These are phyloP conservation scores for Drusus annulatus DNA, from an alignment of 1,140 invertebrate genomes.

Conservation along the genomic window DNA sequence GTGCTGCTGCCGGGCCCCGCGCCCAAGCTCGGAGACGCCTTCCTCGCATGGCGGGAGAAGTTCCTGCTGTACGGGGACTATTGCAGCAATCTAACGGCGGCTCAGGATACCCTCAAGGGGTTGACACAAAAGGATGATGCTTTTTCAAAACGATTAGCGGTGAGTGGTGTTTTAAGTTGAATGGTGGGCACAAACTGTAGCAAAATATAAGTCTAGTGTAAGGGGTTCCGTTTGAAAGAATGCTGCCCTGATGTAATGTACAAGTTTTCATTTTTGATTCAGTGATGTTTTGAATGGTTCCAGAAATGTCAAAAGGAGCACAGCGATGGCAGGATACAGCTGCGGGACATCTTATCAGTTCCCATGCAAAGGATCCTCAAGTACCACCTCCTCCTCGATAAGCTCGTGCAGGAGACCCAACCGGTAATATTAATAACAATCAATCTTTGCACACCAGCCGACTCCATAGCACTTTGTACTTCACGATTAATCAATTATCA, in stretches of 20 bases:
- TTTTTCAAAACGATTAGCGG: constrained; percentile 49
- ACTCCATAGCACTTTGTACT: too few species aligned
- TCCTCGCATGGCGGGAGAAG: constrained; percentile 90
- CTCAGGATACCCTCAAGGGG: constrained; percentile 78
- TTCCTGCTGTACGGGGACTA: constrained; percentile 96
- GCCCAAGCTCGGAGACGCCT: constrained; percentile 79
- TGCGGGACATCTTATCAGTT: constrained; percentile 94
- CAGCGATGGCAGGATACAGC: constrained; percentile 95
- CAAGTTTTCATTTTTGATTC: too few species aligned
- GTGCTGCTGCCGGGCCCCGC: constrained; percentile 60
- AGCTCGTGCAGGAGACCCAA: constrained; percentile 92
- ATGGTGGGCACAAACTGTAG: too few species aligned
- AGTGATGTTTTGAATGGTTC: too few species aligned
- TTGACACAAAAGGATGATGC: constrained; percentile 63
- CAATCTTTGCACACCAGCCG: too few species aligned
- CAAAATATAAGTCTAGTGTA: too few species aligned
- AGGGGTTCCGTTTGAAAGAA: too few species aligned
- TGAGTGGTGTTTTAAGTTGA: constrained; percentile 17
- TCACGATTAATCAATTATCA: too few species aligned
- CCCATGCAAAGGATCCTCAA: constrained; percentile 98
- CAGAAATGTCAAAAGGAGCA: constrained; percentile 93
- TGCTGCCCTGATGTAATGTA: too few species aligned
- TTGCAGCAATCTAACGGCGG: constrained; percentile 91
- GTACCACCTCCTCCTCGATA: constrained; percentile 94
- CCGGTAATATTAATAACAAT: constrained; percentile 72